Evolutionary conservation across 2,888 invertebrate genomes (phyloP).

Genomic region (Callinectes sapidus): DNA sequence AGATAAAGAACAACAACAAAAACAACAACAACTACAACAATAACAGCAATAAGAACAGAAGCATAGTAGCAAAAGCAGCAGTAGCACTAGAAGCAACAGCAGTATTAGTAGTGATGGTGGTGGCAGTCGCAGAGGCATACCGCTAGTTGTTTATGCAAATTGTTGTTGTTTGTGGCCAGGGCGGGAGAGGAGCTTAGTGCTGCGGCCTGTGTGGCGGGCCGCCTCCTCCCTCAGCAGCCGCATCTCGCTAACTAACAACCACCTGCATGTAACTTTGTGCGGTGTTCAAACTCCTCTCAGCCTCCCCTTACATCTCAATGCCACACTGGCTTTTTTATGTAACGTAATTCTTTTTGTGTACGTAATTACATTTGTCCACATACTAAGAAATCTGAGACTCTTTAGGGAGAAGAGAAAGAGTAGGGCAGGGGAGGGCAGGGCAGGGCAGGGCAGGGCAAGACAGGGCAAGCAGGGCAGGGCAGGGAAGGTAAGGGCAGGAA

Average conservation of each 20-base stretch:
- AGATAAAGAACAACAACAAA: not conserved
- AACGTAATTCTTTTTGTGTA: not conserved
- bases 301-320: not conserved
- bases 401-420: not conserved
- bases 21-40: not conserved
- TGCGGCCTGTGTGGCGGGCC: not conserved
- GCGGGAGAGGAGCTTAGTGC: not conserved
- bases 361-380: not conserved
- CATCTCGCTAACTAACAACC: not conserved
- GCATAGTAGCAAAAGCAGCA: conserved; percentile 3
- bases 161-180: not conserved
- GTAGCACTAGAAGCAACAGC: not conserved
- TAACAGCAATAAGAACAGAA: not conserved
- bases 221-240: not conserved
- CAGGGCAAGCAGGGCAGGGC: not conserved
- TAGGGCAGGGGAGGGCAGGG: no score
- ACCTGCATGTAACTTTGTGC: not conserved
- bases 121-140: not conserved
- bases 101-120: not conserved
- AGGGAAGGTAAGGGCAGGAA: no score
- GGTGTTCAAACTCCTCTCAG: not conserved
- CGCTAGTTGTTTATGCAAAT: not conserved
- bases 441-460: not conserved
- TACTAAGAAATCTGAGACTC: not conserved
- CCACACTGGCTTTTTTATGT: not conserved